Conservation (phyloP, 2,797 vertebrate species). For the Myotis myotis region DNA sequence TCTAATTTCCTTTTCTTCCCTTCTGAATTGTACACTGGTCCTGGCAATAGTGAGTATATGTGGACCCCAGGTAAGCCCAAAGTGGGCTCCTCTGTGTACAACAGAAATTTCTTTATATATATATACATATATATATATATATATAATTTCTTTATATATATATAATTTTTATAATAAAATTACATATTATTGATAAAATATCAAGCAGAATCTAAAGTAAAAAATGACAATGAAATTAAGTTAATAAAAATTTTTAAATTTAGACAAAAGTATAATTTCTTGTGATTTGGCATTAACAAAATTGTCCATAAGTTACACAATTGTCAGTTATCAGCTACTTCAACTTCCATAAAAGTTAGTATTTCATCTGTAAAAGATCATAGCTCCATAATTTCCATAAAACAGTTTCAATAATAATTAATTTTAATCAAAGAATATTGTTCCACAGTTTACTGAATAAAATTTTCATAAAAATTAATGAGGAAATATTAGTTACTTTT, state of each 20-base stretch:
- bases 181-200: neutral
- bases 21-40: neutral
- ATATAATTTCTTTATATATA: neutral
- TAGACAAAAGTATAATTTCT: neutral
- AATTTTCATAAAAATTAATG: neutral
- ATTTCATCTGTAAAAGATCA: neutral
- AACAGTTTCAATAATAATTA: neutral
- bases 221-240: neutral
- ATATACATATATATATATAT: too few relatives aligned
- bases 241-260: neutral
- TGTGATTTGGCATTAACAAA: neutral
- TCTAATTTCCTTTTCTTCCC: slow-evolving; percentile 26
- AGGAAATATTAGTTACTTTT: neutral
- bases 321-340: neutral
- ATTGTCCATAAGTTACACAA: neutral
- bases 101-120: neutral
- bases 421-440: neutral
- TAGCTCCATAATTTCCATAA: neutral
- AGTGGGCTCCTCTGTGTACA: neutral
- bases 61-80: accelerated
- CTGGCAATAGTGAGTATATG: neutral
- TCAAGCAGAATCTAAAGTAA: neutral
- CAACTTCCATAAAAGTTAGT: neutral
- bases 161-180: neutral
- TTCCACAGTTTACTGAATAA: neutral